Evolutionary conservation across 2,888 invertebrate species (phyloP), one percentile per base, ranked within the genome.

Genomic region (Calameuta filiformis): DNA sequence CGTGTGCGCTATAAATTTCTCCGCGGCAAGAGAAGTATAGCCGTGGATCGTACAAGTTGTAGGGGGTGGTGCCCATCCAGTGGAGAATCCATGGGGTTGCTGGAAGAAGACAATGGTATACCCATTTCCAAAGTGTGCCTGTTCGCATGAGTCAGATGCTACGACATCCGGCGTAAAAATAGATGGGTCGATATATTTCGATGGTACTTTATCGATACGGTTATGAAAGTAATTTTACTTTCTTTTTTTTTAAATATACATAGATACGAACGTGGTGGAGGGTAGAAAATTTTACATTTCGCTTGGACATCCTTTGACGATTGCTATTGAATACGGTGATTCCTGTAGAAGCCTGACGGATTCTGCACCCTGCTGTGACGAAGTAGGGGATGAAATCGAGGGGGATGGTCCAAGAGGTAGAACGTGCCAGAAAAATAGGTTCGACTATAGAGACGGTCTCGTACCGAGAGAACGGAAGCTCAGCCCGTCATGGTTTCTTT

Each of bases 401-500:
- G 56, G 56, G 56, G 2, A 56, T 56, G 56, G 56, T 56, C 56
- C 23, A 23, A 23, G 56, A 23, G 56, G 56, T 56, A 56, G 23
- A 56, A 56, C 56, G 76, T 85, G 84, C 79, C 85, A 81, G 82
- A 79, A 76, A 80, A 77, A 82, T 79, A 80, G 82, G 84, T 81
- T 82, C 75, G 71, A 35, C 56, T 56, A 23, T n/a, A 82, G 76
- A 77, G 77, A 77, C 77, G 83, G 77, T 79, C 73, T 79, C 71
- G 56, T 56, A 56, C 56, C 9, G 75, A 78, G 78, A 78, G 80
- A 80, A 84, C 86, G 87, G 87, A 85, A 87, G 82, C 81, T 78
- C 79, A 82, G 80, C 80, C 82, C 83, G 87, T 82, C 84, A 80
- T 79, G 83, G 82, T 83, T 87, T 87, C 87, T 87, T 87, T 87